Base-by-base conservation (phyloP, 2,888 invertebrate genomes). In the Drosophila prostipennis region DNA sequence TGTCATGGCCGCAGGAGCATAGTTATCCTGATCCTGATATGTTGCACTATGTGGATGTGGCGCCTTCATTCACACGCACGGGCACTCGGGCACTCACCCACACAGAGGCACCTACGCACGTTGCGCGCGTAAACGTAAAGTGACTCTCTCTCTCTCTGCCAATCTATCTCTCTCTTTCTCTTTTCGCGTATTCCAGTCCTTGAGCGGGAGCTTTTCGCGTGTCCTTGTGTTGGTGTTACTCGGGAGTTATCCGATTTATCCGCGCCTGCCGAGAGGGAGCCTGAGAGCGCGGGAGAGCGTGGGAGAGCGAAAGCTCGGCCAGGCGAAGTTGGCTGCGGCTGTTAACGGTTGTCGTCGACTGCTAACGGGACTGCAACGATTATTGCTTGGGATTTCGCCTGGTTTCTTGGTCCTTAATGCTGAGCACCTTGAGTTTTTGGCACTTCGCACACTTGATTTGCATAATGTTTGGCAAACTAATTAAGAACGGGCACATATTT, bases 81-180 rank as follows among this genome's bases (percentile, higher is more conserved):
- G 79, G 78, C 82, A 79, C 77, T 69, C 73, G 42, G 37, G 11
- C 34, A 11, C 19, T 58, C n/a, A 58, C 57, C 55, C 57, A 55
- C 57, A 58, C 57, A 55, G 14, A 55, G 14, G 55, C 55, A 55
- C 39, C 55, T 54, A 72, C 58, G 49, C 60, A 69, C 77, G 86
- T 85, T 87, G 77, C 83, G 78, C 82, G 83, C 86, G 86, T 88
- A 79, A 84, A 80, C 82, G 87, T 86, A 86, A 78, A 76, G 74
- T 77, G 72, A 74, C 58, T 67, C 57, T 52, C 60, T 43, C 60
- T 60, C 29, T 32, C 60, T 45, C 45, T 23, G 37, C 23, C 58
- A 36, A 29, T 56, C 49, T 54, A 48, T 37, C 26, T 37, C 49
- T 56, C 53, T 57, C 29, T 39, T 4, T 60, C 26, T 4, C 26